phyloP scores from a whole-genome alignment of 2,797 vertebrate genomes.

The Gymnoscopelus braueri region DNA sequence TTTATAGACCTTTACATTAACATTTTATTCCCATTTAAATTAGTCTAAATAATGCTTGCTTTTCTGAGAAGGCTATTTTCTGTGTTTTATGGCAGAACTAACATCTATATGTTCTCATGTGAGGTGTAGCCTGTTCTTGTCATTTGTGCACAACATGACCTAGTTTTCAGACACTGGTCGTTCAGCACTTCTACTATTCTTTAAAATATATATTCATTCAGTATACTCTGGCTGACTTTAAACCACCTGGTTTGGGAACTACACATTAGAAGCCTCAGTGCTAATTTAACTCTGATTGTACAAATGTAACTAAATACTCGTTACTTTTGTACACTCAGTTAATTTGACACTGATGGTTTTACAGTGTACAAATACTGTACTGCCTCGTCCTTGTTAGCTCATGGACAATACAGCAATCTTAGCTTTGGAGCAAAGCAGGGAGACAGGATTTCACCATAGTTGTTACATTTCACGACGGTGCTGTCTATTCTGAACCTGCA shows the following conservation, averaged over 20 bases:
- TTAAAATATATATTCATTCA: neutral
- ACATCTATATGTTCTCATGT: neutral
- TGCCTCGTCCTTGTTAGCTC: neutral
- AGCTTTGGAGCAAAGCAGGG: slow-evolving; percentile 2
- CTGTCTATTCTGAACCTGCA: slow-evolving; percentile 3
- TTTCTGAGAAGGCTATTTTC: neutral
- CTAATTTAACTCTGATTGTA: too few relatives aligned
- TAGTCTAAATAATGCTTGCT: neutral
- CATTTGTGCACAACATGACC: neutral
- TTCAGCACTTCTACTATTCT: neutral
- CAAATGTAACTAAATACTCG: too few relatives aligned
- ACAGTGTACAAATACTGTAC: too few relatives aligned
- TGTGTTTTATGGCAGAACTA: neutral
- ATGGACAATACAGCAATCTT: neutral
- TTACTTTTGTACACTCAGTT: too few relatives aligned
- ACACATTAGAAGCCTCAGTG: too few relatives aligned
- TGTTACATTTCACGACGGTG: neutral
- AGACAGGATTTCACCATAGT: neutral
- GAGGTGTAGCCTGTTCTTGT: neutral
- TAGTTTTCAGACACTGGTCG: neutral
- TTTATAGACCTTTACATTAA: slow-evolving; percentile 1
- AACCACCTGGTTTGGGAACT: neutral
- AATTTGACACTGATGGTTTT: too few relatives aligned
- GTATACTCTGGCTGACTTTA: neutral
- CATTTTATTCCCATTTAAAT: neutral